Percentiles rank a stretch among this genome's conserved stretches.
These are phyloP conservation scores for Takifugu rubripes DNA, from an alignment of 2,797 vertebrate species.

Conservation along the genomic window DNA sequence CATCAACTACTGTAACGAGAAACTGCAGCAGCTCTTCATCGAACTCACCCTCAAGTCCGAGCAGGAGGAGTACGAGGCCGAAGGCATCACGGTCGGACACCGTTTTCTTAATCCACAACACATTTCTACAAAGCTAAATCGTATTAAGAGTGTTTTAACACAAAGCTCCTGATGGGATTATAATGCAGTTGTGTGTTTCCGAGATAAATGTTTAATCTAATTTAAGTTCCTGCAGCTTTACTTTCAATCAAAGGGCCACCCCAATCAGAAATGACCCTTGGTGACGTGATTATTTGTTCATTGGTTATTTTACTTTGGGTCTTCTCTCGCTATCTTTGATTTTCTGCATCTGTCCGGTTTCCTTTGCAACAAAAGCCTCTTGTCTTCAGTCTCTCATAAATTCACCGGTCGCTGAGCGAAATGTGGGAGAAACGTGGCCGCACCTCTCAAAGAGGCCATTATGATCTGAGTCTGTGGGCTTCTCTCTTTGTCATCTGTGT, in stretches of 20 bases:
- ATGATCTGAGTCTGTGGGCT: conserved; percentile 43
- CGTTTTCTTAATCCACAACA: neutral
- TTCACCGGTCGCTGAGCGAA: conserved; percentile 31
- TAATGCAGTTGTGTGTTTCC: conserved; percentile 6
- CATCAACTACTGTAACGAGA: conserved; percentile 98
- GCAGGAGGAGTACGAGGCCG: conserved; percentile 95
- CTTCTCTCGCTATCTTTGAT: neutral
- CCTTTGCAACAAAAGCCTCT: conserved; percentile 33
- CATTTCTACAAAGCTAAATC: no score
- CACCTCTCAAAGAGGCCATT: conserved; percentile 63
- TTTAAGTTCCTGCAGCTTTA: conserved; percentile 9
- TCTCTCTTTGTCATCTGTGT: conserved; percentile 33
- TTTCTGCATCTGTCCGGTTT: conserved; percentile 12
- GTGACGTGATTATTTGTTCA: neutral
- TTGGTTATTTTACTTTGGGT: neutral
- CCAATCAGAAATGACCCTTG: neutral
- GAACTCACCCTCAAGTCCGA: conserved; percentile 95
- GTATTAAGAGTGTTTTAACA: neutral
- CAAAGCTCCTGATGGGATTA: conserved; percentile 21
- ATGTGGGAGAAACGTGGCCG: conserved; percentile 56
- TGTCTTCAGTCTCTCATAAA: conserved; percentile 40
- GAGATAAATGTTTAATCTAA: conserved; percentile 13
- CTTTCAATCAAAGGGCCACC: conserved; percentile 6
- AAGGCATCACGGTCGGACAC: conserved; percentile 91
- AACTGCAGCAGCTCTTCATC: conserved; percentile 97